Evolutionary conservation across 2,888 invertebrate species (phyloP).

Genomic region (Agrotis segetum): DNA sequence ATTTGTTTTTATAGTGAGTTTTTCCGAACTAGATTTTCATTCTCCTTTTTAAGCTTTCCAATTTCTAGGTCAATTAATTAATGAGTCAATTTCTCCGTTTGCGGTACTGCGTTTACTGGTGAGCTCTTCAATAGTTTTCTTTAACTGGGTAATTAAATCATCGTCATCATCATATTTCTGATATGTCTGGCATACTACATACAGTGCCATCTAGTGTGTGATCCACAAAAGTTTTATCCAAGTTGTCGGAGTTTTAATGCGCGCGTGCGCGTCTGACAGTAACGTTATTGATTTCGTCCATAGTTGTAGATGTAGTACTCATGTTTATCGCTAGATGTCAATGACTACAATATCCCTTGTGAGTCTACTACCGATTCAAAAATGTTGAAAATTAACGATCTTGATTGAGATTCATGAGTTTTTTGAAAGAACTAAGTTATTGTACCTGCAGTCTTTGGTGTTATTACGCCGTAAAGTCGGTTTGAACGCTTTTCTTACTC

Average conservation of each 20-base stretch:
- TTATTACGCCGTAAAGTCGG: too few species aligned
- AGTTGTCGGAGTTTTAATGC: background rate
- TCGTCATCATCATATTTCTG: background rate
- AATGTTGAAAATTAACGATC: background rate
- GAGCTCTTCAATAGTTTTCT: background rate
- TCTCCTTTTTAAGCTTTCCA: background rate
- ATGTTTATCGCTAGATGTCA: background rate
- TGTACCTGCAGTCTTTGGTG: too few species aligned
- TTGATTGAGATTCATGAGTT: background rate
- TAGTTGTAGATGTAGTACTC: background rate
- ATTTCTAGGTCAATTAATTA: background rate
- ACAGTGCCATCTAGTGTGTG: slow-evolving; percentile 7
- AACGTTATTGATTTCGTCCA: background rate
- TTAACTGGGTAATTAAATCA: background rate
- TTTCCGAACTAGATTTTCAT: background rate
- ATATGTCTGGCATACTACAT: background rate
- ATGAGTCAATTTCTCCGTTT: too few species aligned
- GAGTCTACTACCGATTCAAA: background rate
- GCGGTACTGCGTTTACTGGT: too few species aligned
- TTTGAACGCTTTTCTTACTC: too few species aligned
- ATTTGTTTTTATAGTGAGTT: background rate
- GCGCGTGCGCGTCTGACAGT: background rate
- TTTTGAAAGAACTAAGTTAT: too few species aligned
- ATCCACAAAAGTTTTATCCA: slow-evolving; percentile 1
- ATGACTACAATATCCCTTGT: background rate